Evolutionary conservation across 2,113 vertebrate genomes (phyloP).

Genomic region (Enhydra lutris): DNA sequence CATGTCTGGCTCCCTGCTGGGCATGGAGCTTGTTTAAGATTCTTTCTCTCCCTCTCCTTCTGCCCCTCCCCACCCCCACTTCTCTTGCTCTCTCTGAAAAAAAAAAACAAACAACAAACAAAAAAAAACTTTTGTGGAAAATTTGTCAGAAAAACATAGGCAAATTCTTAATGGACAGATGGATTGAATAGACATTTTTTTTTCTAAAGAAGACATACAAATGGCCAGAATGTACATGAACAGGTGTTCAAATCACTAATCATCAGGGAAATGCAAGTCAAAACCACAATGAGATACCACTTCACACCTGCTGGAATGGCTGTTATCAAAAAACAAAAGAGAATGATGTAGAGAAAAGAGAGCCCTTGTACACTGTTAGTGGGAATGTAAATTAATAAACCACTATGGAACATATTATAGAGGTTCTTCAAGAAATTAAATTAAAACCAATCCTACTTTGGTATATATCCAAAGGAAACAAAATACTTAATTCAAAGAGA

Average conservation of each 20-base stretch:
- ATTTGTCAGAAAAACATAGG: not conserved
- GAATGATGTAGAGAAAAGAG: not conserved
- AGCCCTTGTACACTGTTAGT: not conserved
- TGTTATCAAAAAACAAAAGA: not conserved
- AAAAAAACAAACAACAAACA: not conserved
- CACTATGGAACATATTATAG: not conserved
- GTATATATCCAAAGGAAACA: not conserved
- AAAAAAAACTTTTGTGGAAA: not conserved
- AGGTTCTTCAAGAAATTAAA: not conserved
- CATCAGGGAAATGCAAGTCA: not conserved
- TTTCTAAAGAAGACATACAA: not conserved
- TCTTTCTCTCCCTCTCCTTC: not conserved
- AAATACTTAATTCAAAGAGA: not conserved
- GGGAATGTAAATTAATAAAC: not conserved
- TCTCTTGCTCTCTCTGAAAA: not conserved
- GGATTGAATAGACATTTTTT: not conserved
- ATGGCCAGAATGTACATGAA: not conserved
- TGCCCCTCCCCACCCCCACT: not conserved
- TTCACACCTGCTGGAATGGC: not conserved
- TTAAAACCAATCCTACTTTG: not conserved
- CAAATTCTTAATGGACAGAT: not conserved
- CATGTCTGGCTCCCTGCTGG: not conserved
- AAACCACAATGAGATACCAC: not conserved
- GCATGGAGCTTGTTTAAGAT: not conserved
- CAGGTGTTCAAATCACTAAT: not conserved